phyloP scores from a whole-genome alignment of 2,113 vertebrate species.

The Ciconia boyciana region DNA sequence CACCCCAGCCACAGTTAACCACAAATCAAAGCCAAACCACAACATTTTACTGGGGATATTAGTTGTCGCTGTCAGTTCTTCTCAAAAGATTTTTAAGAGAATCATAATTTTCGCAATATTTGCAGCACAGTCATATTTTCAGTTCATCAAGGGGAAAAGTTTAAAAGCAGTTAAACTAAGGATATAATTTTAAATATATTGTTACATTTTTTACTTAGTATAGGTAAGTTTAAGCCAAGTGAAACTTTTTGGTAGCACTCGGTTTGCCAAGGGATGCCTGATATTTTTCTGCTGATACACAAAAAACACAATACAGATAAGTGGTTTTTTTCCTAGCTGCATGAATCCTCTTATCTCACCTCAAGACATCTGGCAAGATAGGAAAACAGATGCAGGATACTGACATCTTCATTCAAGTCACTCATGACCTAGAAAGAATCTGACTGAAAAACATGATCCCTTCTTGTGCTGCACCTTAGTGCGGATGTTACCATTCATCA shows the following conservation, averaged over 20 bases:
- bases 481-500: neutral
- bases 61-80: neutral
- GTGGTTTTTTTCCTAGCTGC: neutral
- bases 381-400: neutral
- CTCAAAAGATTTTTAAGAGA: neutral
- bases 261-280: neutral
- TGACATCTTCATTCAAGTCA: constrained; percentile 33
- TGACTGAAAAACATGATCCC: neutral
- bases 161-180: neutral
- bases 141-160: neutral
- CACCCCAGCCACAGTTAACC: neutral
- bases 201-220: neutral
- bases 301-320: neutral
- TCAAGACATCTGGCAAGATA: constrained; percentile 17
- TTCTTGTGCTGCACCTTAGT: neutral
- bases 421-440: constrained; percentile 11
- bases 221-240: neutral
- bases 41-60: neutral
- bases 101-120: neutral
- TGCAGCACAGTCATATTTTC: neutral
- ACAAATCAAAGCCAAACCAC: constrained; percentile 43
- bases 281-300: neutral
- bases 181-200: neutral
- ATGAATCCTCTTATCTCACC: neutral
- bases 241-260: neutral